These are phyloP conservation scores for Aphelenchoides bicaudatus DNA, from an alignment of 2,888 invertebrate species.

Conservation along the genomic window DNA sequence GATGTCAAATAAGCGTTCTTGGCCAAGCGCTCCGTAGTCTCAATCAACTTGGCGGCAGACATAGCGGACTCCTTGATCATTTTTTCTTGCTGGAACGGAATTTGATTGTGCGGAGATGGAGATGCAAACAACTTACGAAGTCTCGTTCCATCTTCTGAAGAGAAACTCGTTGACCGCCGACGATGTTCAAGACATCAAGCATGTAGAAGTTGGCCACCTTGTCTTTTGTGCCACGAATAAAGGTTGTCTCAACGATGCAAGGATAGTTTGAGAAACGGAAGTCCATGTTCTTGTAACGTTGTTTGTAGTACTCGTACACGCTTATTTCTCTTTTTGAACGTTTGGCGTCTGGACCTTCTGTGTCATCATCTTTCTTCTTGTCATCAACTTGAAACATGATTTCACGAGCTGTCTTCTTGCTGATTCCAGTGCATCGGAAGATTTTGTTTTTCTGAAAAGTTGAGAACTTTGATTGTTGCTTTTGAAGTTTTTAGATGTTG, in stretches of 20 bases:
- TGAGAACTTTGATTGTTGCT: too few species aligned
- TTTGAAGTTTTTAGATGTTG: too few species aligned
- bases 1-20: not conserved
- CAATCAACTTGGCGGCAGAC: not conserved
- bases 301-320: not conserved
- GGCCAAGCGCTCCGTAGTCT: not conserved
- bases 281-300: not conserved
- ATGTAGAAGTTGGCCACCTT: not conserved
- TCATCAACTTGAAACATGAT: too few species aligned
- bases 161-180: not conserved
- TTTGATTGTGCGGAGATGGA: too few species aligned
- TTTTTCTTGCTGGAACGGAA: conserved; percentile 2
- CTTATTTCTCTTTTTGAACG: too few species aligned
- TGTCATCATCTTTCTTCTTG: too few species aligned
- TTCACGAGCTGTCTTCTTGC: too few species aligned
- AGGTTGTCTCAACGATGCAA: not conserved
- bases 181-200: not conserved
- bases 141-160: not conserved
- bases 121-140: not conserved
- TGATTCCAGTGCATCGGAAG: too few species aligned
- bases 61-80: not conserved
- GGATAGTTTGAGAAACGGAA: not conserved
- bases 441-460: too few species aligned
- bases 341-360: too few species aligned
- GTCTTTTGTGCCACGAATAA: not conserved